A percentile compares a stretch with the other conserved stretches of the same genome.
phyloP scores from a whole-genome alignment of 1,140 invertebrate genomes.

The Probaryconus sp. region DNA sequence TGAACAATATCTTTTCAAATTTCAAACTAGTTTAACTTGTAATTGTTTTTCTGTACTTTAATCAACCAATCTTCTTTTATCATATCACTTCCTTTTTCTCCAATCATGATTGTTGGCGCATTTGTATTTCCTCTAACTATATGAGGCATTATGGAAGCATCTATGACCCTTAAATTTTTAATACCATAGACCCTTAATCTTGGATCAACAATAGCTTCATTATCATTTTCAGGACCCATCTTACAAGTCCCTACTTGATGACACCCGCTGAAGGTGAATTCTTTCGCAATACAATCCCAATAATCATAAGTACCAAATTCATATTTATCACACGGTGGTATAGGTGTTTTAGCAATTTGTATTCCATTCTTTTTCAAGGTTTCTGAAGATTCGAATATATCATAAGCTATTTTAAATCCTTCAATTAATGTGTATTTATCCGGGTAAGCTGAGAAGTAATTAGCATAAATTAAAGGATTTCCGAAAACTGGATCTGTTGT shows the following conservation, averaged over 20 bases:
- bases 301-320: constrained; percentile 79
- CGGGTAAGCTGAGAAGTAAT: constrained; percentile 75
- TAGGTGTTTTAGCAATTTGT: constrained; percentile 47
- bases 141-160: constrained; percentile 88
- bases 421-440: constrained; percentile 74
- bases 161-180: constrained; percentile 84
- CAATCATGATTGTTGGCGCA: constrained; percentile 87
- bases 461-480: constrained; percentile 81
- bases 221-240: constrained; percentile 84
- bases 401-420: constrained; percentile 70
- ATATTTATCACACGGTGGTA: constrained; percentile 66
- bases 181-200: constrained; percentile 83
- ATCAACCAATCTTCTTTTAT: constrained; percentile 77
- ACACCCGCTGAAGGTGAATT: constrained; percentile 82
- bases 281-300: constrained; percentile 82
- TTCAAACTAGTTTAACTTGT: too few relatives aligned
- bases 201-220: constrained; percentile 82
- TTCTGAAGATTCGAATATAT: constrained; percentile 56
- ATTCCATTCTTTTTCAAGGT: constrained; percentile 58
- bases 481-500: constrained; percentile 79
- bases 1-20: too few relatives aligned
- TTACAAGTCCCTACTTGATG: constrained; percentile 86
- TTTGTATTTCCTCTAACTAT: constrained; percentile 87
- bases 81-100: constrained; percentile 84
- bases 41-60: too few relatives aligned